Evolutionary conservation across 2,888 invertebrate species (phyloP), one percentile per base, ranked within the genome.

Genomic region (Yponomeuta plumbellus): DNA sequence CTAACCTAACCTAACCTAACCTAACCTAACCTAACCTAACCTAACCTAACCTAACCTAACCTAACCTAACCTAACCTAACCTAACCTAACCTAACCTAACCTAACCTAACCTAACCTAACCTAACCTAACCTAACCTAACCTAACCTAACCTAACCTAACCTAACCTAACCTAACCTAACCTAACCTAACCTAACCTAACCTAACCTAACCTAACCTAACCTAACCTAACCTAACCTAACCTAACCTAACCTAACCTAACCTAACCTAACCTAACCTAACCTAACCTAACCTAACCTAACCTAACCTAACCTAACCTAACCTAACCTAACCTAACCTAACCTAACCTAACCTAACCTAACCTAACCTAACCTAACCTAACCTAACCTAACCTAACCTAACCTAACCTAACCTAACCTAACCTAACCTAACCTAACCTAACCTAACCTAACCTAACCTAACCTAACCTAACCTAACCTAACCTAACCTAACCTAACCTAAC

Each of bases 301-400:
- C 73, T 72, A 72, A 63, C 63, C 63, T 63, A 63, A 63, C 63
- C 63, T 63, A 63, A 72, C 72, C 73, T 72, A 74, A 71, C 72
- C 72, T 73, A 72, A 73, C 71, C 73, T 72, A 72, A 72, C 71
- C 72, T 72, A 71, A 73, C 75, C 73, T 72, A 71, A 73, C 71
- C 73, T 71, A 73, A 71, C 73, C 72, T 71, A 73, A 71, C 71
- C 72, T 73, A 71, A 73, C 72, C 73, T 71, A 73, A 72, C 73
- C 72, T 72, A 73, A 73, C 73, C 73, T 70, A 70, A 72, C 71
- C 71, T 71, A 73, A 71, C 71, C 71, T 69, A 70, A 70, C 69
- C 71, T 70, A 70, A 71, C 66, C 66, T 67, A 65, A 65, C 65
- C 65, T 65, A 65, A 65, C 65, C 65, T 70, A 70, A 73, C 71